Conservation (phyloP, 2,888 invertebrate species). For the Mechanitis mazaeus region DNA sequence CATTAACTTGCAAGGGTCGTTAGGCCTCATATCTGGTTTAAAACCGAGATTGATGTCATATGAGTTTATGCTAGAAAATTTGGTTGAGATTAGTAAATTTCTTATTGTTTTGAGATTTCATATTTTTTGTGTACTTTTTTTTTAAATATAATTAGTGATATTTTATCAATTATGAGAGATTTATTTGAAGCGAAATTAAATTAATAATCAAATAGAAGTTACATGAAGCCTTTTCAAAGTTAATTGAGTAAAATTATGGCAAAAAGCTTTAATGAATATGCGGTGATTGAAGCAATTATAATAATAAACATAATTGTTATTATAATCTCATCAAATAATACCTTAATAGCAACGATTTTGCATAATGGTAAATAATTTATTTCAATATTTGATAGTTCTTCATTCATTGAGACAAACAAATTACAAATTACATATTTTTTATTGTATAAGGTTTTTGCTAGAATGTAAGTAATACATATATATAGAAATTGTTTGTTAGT, state of each 20-base stretch:
- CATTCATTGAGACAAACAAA: no score
- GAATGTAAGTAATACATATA: no score
- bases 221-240: neutral
- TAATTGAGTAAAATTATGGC: neutral
- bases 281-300: neutral
- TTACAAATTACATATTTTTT: no score
- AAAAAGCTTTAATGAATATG: neutral
- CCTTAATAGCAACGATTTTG: neutral
- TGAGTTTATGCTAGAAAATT: conserved; percentile 11
- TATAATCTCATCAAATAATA: neutral
- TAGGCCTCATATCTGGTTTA: conserved; percentile 21
- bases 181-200: neutral
- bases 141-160: neutral
- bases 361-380: neutral
- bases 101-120: neutral
- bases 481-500: no score
- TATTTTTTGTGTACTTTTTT: neutral
- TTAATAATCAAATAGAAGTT: no score
- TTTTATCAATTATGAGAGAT: neutral
- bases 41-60: conserved; percentile 21
- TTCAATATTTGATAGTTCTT: neutral
- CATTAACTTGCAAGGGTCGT: conserved; percentile 45
- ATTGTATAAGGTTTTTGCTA: no score
- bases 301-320: conserved; percentile 4
- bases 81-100: conserved; percentile 9